Conservation (phyloP, 2,113 vertebrate genomes). For the Camelus bactrianus region DNA sequence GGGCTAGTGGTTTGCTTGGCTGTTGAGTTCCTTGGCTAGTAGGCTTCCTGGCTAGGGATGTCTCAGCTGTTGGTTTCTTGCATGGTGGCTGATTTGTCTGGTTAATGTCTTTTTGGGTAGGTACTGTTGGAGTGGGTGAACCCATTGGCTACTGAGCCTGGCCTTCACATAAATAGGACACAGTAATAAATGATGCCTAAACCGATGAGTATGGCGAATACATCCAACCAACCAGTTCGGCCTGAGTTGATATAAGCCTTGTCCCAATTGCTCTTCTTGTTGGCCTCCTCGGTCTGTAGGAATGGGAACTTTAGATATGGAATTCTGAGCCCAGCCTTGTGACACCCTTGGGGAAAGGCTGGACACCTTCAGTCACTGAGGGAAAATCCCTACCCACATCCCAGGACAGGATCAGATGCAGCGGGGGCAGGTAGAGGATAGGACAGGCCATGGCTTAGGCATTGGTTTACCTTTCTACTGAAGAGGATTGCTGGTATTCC, state of each 20-base stretch:
- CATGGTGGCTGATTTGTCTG: conserved; percentile 25
- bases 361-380: neutral
- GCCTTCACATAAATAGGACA: neutral
- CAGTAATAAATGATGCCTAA: conserved; percentile 34
- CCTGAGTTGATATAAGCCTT: conserved; percentile 59
- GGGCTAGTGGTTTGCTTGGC: neutral
- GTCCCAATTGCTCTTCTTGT: conserved; percentile 36
- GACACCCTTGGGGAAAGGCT: neutral
- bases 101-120: neutral
- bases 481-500: neutral
- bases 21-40: conserved; percentile 21
- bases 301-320: neutral
- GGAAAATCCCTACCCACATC: conserved; percentile 12
- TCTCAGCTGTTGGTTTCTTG: conserved; percentile 51
- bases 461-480: conserved; percentile 33
- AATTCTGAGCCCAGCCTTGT: conserved; percentile 13
- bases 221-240: conserved; percentile 46
- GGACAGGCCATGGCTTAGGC: neutral
- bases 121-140: neutral
- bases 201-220: neutral
- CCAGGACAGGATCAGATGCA: neutral
- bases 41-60: conserved; percentile 43
- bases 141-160: neutral
- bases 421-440: neutral
- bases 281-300: conserved; percentile 44